Evolutionary conservation across 2,888 invertebrate species (phyloP).

Genomic region (Eutolmus rufibarbis): DNA sequence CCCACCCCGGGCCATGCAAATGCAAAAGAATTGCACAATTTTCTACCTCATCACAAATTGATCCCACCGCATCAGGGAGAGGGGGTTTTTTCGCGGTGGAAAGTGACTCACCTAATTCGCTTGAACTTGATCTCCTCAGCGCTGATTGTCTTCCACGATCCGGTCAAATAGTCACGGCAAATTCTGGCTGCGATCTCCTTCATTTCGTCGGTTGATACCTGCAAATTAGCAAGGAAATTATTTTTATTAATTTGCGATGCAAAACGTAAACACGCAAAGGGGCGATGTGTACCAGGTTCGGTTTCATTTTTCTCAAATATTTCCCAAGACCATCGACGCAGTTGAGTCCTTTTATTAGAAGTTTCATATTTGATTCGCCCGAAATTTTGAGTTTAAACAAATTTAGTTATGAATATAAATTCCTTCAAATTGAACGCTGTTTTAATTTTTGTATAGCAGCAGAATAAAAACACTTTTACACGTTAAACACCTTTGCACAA

Average conservation of each 20-base stretch:
- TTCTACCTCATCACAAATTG: background rate
- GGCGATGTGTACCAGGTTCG: slow-evolving; percentile 8
- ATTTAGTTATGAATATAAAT: background rate
- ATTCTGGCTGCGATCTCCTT: slow-evolving; percentile 82
- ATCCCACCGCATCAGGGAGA: background rate
- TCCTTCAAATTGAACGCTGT: background rate
- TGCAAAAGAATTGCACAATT: background rate
- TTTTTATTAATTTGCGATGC: background rate
- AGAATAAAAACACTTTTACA: background rate
- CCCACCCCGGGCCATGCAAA: background rate
- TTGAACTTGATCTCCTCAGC: slow-evolving; percentile 79
- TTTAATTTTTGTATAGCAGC: background rate
- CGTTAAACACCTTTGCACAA: background rate
- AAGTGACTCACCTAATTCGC: slow-evolving; percentile 76
- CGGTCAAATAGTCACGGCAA: slow-evolving; percentile 88
- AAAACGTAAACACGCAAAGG: background rate
- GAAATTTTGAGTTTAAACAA: background rate
- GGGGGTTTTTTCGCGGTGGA: background rate
- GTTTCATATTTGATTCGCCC: background rate
- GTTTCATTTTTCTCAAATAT: slow-evolving; percentile 1
- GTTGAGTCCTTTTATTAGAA: slow-evolving; percentile 17
- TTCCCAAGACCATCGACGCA: slow-evolving; percentile 10
- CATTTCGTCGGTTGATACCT: slow-evolving; percentile 71
- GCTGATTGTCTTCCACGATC: slow-evolving; percentile 87
- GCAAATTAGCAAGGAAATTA: slow-evolving; percentile 9